Base-by-base conservation (phyloP, 2,888 invertebrate genomes). In the Macrophya alboannulata region DNA sequence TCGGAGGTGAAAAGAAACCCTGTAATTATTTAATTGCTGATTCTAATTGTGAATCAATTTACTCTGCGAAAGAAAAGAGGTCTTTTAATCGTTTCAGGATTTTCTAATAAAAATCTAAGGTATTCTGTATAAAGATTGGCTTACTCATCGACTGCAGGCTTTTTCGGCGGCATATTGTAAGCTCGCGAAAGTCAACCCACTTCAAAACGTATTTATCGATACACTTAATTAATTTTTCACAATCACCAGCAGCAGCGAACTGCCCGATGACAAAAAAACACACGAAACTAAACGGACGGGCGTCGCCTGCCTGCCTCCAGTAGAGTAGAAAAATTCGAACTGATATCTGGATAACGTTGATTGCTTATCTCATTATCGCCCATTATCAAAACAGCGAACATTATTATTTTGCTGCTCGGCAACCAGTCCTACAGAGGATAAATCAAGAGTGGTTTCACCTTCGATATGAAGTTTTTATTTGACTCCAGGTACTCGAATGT, bases 321-420 rank as follows among this genome's bases (percentile, higher is more conserved):
- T 25, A 59, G 2, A 62, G 15, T 31, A 10, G 15, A n/a, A 10
- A 21, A 81, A 31, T 31, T 81, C 62, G 15, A 81, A 62, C 1
- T 43, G 62, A 77, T 77, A 55, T 43, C 62, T 51, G 79, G 62
- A 77, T 62, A 81, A 43, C 81, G 62, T 21, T 25, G 21, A 15
- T n/a, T 43, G 43, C 81, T 81, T 81, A 81, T 81, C 81, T 81
- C 21, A 81, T 81, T 62, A 81, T 81, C 81, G 62, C 1, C n/a
- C 62, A 81, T 59, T 81, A 81, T 81, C 81, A 81, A 62, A 81
- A 40, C n/a, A 43, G 77, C 77, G 9, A 55, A 77, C 77, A 21
- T 74, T 45, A 45, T 74, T 74, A 55, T 77, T 51, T 77, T n/a
- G 81, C 81, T 59, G 62, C 81, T 62, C 81, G n/a, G 81, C 81